These are phyloP conservation scores for Chromobotia macracanthus DNA, from an alignment of 2,797 vertebrate genomes.

Conservation along the genomic window DNA sequence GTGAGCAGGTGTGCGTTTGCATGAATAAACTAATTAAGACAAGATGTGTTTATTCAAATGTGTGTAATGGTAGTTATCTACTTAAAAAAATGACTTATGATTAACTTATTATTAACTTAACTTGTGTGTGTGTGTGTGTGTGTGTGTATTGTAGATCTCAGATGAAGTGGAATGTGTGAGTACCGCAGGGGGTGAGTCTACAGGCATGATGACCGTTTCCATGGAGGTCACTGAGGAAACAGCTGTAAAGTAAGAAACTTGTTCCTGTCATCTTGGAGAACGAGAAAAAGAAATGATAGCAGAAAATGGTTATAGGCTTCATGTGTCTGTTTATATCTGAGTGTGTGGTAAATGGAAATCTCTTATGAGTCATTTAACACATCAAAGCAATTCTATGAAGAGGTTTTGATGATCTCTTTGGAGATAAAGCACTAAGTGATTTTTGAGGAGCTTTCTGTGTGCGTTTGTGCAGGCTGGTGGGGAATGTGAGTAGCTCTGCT, in stretches of 20 bases:
- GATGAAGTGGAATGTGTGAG: slow-evolving; percentile 90
- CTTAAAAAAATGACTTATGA: slow-evolving; percentile 29
- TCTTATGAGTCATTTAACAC: too few species aligned
- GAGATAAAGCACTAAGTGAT: too few species aligned
- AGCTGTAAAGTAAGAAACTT: slow-evolving; percentile 89
- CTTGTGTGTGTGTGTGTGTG: too few species aligned
- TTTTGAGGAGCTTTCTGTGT: neutral
- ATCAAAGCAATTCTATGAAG: too few species aligned
- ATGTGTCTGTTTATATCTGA: neutral
- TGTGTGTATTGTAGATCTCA: slow-evolving; percentile 79
- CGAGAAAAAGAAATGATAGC: neutral
- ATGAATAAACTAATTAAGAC: neutral
- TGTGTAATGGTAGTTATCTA: neutral
- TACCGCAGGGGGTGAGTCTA: slow-evolving; percentile 87
- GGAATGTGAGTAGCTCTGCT: slow-evolving; percentile 83
- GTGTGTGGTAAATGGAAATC: neutral
- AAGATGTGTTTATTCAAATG: slow-evolving; percentile 16
- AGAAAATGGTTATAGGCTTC: neutral
- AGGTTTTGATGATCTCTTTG: too few species aligned
- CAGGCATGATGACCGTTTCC: slow-evolving; percentile 85
- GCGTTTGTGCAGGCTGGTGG: slow-evolving; percentile 69
- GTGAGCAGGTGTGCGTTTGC: slow-evolving; percentile 72
- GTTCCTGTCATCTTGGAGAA: neutral
- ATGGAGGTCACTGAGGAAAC: slow-evolving; percentile 93
- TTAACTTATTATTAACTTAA: neutral